Conservation (phyloP, 2,113 vertebrate genomes). For the Saimiri boliviensis region DNA sequence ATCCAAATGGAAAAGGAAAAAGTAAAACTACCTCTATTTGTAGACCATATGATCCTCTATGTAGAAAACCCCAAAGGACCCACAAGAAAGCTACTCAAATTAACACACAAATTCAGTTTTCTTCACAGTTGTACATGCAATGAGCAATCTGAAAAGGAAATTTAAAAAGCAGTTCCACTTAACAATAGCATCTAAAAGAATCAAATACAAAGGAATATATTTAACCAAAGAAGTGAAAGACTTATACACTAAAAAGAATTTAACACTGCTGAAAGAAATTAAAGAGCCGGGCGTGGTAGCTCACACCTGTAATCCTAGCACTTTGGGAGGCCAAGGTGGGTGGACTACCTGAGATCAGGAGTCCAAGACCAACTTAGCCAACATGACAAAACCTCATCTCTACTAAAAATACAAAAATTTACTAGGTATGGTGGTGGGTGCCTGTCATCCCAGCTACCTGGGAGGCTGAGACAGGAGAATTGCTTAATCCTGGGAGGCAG, state of each 20-base stretch:
- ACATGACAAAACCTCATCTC: not conserved
- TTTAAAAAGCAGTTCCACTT: not conserved
- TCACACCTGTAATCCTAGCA: not conserved
- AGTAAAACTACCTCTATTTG: not conserved
- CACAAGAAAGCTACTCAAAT: not conserved
- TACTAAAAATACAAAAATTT: not conserved
- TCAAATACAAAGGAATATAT: not conserved
- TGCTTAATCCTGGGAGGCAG: not conserved
- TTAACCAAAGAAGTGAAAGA: not conserved
- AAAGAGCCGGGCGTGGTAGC: accelerated
- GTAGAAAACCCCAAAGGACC: not conserved
- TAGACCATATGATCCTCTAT: not conserved
- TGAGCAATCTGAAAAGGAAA: not conserved
- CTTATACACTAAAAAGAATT: not conserved
- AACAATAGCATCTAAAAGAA: not conserved
- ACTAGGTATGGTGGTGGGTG: not conserved
- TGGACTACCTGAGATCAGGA: not conserved
- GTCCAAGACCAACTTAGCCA: not conserved
- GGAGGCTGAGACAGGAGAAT: not conserved
- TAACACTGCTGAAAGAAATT: not conserved
- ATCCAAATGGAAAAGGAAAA: not conserved
- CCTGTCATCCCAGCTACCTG: not conserved
- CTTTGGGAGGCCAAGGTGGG: not conserved
- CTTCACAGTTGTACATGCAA: not conserved
- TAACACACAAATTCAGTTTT: not conserved